Evolutionary conservation across 2,113 vertebrate genomes (phyloP).

Genomic region (Lagopus leucura): DNA sequence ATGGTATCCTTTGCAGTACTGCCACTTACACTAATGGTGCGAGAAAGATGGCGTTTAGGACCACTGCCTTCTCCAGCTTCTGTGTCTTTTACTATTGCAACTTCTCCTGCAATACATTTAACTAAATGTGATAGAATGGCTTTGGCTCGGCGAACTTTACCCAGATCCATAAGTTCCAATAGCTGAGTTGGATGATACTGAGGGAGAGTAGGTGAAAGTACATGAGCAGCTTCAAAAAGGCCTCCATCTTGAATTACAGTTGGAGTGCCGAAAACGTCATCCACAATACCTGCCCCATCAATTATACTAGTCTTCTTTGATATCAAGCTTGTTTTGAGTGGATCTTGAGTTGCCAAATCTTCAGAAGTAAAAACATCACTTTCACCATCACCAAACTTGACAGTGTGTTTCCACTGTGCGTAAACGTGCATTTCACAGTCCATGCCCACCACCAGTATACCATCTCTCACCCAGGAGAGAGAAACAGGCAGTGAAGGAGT

Average conservation of each 20-base stretch:
- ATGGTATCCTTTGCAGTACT: conserved; percentile 97
- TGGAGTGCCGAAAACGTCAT: conserved; percentile 91
- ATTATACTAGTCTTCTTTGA: conserved; percentile 86
- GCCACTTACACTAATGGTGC: conserved; percentile 97
- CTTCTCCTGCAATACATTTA: conserved; percentile 97
- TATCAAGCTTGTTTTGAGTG: conserved; percentile 79
- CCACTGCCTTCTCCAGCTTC: conserved; percentile 91
- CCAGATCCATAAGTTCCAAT: conserved; percentile 96
- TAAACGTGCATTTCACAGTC: conserved; percentile 99
- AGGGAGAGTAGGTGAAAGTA: conserved; percentile 94
- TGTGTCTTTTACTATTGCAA: conserved; percentile 92
- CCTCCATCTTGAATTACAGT: conserved; percentile 94
- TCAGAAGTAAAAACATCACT: conserved; percentile 79
- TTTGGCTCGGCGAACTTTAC: conserved; percentile 94
- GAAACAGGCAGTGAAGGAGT: conserved; percentile 96
- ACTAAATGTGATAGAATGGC: conserved; percentile 97
- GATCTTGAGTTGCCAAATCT: conserved; percentile 54
- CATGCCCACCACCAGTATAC: conserved; percentile 97
- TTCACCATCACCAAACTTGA: conserved; percentile 85
- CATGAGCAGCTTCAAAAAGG: conserved; percentile 96
- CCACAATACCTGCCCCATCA: conserved; percentile 84
- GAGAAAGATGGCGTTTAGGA: conserved; percentile 91
- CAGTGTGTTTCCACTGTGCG: conserved; percentile 94
- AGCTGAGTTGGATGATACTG: conserved; percentile 98
- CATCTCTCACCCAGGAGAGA: conserved; percentile 97